A percentile compares a stretch with the other conserved stretches of the same genome.
phyloP scores from a whole-genome alignment of 2,888 invertebrate genomes.

The Gari tellinella region DNA sequence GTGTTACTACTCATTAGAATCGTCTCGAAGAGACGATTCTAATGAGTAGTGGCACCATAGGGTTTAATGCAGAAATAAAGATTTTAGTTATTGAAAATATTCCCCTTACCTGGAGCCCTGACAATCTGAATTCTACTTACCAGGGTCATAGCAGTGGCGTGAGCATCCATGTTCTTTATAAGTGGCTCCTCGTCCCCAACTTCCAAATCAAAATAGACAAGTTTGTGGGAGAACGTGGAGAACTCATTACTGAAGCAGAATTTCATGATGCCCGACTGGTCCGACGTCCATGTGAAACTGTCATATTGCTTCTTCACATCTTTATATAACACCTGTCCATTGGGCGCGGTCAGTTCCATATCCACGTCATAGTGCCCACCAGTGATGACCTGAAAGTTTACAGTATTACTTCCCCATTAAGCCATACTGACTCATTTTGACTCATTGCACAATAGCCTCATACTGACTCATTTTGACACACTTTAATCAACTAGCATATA shows the following conservation, averaged over 20 bases:
- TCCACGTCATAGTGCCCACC: slow-evolving; percentile 99
- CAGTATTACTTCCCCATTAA: no score
- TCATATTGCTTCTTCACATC: slow-evolving; percentile 98
- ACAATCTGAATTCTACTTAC: slow-evolving; percentile 81
- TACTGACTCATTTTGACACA: no score
- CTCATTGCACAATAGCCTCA: no score
- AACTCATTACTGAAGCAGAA: slow-evolving; percentile 98
- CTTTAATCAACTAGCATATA: no score
- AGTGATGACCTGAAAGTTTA: slow-evolving; percentile 95
- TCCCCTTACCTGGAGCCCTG: no score
- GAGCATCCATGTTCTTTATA: slow-evolving; percentile 85
- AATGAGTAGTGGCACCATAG: no score
- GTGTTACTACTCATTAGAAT: no score
- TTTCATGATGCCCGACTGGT: slow-evolving; percentile 78
- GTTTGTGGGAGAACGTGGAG: slow-evolving; percentile 99
- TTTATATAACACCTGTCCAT: slow-evolving; percentile 94
- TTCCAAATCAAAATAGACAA: slow-evolving; percentile 99
- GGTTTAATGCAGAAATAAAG: no score
- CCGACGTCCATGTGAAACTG: slow-evolving; percentile 89
- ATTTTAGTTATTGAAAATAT: no score
- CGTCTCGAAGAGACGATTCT: no score
- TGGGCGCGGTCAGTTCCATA: slow-evolving; percentile 94
- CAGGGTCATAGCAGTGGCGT: slow-evolving; percentile 93
- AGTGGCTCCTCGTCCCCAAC: slow-evolving; percentile 94
- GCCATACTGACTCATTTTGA: no score